Percentiles rank a stretch among this genome's conserved stretches.
phyloP scores from a whole-genome alignment of 1,140 invertebrate genomes.

The Theocolax elegans region DNA sequence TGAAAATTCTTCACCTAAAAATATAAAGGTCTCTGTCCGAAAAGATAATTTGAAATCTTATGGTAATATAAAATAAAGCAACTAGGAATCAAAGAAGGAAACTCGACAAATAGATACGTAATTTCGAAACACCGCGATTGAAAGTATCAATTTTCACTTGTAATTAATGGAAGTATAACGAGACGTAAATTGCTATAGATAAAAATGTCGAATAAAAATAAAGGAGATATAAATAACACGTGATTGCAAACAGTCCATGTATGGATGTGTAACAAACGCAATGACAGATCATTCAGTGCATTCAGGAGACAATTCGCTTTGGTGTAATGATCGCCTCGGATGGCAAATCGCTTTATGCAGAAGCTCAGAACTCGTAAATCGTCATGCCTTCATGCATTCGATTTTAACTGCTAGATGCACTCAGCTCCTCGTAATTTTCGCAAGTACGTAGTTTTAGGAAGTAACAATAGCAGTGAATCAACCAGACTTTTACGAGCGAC shows the following conservation, averaged over 20 bases:
- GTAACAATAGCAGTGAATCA: constrained; percentile 40
- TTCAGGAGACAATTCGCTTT: constrained; percentile 5
- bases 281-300: background rate
- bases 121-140: no score
- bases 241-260: background rate
- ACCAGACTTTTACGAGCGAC: constrained; percentile 34
- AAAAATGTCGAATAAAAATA: no score
- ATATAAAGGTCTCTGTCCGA: no score
- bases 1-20: no score
- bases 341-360: constrained; percentile 31
- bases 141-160: no score
- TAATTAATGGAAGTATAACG: no score
- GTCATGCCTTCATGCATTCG: constrained; percentile 21
- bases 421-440: constrained; percentile 35
- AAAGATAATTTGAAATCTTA: no score
- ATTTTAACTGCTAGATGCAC: constrained; percentile 37
- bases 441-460: constrained; percentile 25
- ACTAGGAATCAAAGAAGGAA: no score
- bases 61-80: no score
- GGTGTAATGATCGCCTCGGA: background rate
- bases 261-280: background rate
- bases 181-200: no score
- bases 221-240: no score
- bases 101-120: no score
- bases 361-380: constrained; percentile 24